Base-by-base conservation (phyloP, 2,888 invertebrate species). In the Craniophora ligustri region DNA sequence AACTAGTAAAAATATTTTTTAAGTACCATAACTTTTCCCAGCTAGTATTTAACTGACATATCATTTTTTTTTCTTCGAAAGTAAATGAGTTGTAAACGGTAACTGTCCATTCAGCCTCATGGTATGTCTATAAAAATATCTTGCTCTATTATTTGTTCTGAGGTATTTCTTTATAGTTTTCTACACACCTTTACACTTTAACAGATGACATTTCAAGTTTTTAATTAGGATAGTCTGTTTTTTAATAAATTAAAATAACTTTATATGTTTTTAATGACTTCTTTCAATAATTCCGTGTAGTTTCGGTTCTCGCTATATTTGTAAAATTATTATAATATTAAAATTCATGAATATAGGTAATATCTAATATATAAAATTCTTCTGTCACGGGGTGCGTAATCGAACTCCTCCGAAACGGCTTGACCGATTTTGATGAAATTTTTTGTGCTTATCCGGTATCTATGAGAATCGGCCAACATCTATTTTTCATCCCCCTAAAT, bases 111-210 rank as follows among this genome's bases (percentile, higher is more conserved):
- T 63, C 57, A 44, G 63, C 31, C 50, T 50, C 36, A 11, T 11
- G 62, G 62, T 28, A 62, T 63, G 64, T 42, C 64, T 23, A 64
- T 64, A 58, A 64, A 62, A 62, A 62, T 62, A 63, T 57, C 36
- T 63, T 26, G 23, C 42, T 39, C 57, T 46, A 50, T 41, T 63
- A 63, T 50, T 14, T 35, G 46, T 50, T 1, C 11, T 18, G 1
- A 36, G 23, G 49, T 41, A 62, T 62, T 62, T 62, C 35, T 62
- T 47, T 64, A 58, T 63, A 47, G 58, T 58, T 64, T 40, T 47
- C 39, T 47, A 36, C 35, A 40, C 63, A 64, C 63, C 58, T 64
- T 63, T 26, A 42, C 19, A 46, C 36, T 44, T 8, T 26, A 23
- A 10, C 13, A 48, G 41, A 46, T 58, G 50, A 38, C 39, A 58